Evolutionary conservation across 2,113 vertebrate species (phyloP), one percentile per base, ranked within the genome.

Genomic region (Entosphenus tridentatus): DNA sequence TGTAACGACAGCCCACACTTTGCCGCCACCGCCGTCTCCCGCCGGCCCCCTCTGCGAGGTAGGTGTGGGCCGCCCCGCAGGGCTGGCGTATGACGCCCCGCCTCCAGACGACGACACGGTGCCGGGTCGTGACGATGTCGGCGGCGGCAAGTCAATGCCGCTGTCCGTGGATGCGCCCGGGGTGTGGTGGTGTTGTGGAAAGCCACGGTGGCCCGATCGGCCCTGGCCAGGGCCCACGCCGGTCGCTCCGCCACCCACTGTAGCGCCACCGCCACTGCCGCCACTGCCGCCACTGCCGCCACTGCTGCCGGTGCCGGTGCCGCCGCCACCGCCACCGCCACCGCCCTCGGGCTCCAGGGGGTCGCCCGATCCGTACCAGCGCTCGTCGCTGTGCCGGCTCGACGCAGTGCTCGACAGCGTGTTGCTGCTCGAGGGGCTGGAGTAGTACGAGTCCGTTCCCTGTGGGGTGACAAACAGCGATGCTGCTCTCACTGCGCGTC

Each of bases 351-450:
- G 75, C 56, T 88, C 86, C 0, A 73, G 68, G 0, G 80, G 73
- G 68, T 91, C 85, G 1, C 78, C 71, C 0, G 77, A 74, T 16
- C 89, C 87, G 1, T 86, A 88, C 88, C 88, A 95, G 69, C 86
- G 84, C 59, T 95, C 88, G 1, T 95, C 89, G 0, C 88, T 89
- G 79, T 90, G 89, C 78, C 77, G 79, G 77, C 89, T 92, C 80
- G 88, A 92, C 1, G 88, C 83, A 2, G 85, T 89, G 67, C 89
- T 95, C 77, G 89, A 92, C 58, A 92, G 78, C 0, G 87, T 95
- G 76, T 87, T 92, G 71, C 86, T 95, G 83, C 89, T 91, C 76
- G 89, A 95, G 75, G 88, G 87, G 75, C 88, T 93, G 11, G 87
- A 93, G 74, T 88, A 92, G 55, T 82, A 65, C n/a, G 62, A 65